Percentiles rank a stretch among this genome's conserved stretches.
Evolutionary conservation across 2,797 vertebrate genomes (phyloP).

Genomic region (Pseudomugil tenellus): DNA sequence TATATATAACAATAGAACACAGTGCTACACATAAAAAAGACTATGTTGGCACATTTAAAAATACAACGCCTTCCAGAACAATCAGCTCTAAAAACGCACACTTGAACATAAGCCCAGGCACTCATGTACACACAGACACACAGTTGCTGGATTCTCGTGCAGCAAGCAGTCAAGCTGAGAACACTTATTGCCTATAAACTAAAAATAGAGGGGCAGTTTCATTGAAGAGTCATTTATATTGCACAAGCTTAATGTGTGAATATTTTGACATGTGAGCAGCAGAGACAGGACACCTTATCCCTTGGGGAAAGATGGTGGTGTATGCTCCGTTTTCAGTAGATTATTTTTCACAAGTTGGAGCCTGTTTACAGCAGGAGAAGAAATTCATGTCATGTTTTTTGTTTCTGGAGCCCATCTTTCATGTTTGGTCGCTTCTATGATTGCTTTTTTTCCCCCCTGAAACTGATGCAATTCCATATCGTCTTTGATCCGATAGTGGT

Average conservation of each 20-base stretch:
- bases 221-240: not conserved
- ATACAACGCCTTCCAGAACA: no score
- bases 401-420: not conserved
- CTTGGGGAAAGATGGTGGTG: not conserved
- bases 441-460: not conserved
- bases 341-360: not conserved
- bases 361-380: conserved; percentile 6
- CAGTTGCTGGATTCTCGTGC: not conserved
- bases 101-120: no score
- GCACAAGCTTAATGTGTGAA: not conserved
- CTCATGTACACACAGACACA: no score
- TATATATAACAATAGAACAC: no score
- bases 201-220: no score
- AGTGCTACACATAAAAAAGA: no score
- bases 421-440: not conserved
- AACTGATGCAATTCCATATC: conserved; percentile 15
- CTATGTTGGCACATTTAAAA: no score
- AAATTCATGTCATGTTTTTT: conserved; percentile 5
- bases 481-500: conserved; percentile 13
- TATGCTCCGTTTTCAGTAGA: conserved; percentile 3
- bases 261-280: no score
- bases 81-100: no score
- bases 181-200: no score
- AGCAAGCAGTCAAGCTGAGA: no score
- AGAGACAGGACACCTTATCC: no score